Evolutionary conservation across 2,797 vertebrate species (phyloP), one percentile per base, ranked within the genome.

Genomic region (Phyllotis vaccarum): DNA sequence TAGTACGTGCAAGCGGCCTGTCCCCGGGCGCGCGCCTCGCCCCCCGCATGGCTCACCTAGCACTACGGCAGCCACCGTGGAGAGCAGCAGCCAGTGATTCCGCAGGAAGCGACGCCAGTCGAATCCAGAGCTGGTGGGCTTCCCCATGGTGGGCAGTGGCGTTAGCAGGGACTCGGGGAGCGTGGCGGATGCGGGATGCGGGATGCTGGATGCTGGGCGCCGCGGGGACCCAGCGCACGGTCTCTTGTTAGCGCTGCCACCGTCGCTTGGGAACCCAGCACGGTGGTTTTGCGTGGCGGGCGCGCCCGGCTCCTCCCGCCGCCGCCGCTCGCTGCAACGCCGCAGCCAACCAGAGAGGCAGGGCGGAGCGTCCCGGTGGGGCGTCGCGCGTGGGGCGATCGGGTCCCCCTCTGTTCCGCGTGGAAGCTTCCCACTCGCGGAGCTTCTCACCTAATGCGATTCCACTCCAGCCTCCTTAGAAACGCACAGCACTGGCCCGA

Each of bases 71-170:
- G 98, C 81, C 93, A 99, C 97, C 21, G 99, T 99, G 98, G 99
- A 98, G 40, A 99, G 98, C 37, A 99, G 99, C 6, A 99, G 98
- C 99, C 99, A 99, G 94, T 99, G 99, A 95, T 97, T 99, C 99
- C 94, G 99, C 97, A 99, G 96, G 94, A 99, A 98, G 97, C 98
- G 98, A 94, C 97, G 99, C 90, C 98, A 98, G 98, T 98, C 98
- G 95, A 98, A 96, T 76, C 98, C 97, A 86, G 98, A 98, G 97
- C 79, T 94, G 89, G 94, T 96, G 95, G 98, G 98, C 97, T 99
- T 99, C 93, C 98, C 99, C 99, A 99, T 99, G 86, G 96, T 98
- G 97, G 96, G 52, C 98, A 98, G 95, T 96, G 1, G 52, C 29
- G 86, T 54, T 78, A 0, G 54, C 34, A 72, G 49, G 74, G 83